Evolutionary conservation across 2,888 invertebrate genomes (phyloP).

Genomic region (Euproctis similis): DNA sequence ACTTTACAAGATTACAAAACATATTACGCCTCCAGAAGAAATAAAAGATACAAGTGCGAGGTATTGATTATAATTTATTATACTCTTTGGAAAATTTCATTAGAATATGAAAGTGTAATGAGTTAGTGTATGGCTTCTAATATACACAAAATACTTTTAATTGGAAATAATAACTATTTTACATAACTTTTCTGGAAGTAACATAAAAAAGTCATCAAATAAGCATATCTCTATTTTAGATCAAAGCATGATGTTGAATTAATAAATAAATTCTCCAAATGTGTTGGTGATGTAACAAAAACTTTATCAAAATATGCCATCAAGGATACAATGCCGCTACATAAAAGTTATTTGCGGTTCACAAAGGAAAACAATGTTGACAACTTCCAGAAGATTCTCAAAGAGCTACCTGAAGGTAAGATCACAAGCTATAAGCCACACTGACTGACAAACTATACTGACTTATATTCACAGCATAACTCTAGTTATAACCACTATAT

Average conservation of each 20-base stretch:
- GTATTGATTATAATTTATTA: too few relatives aligned
- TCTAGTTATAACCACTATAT: too few relatives aligned
- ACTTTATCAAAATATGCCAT: conserved; percentile 32
- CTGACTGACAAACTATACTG: background rate
- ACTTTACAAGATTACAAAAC: conserved; percentile 40
- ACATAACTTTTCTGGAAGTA: too few relatives aligned
- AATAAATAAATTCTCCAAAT: conserved; percentile 29
- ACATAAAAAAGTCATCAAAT: too few relatives aligned
- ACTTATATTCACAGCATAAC: too few relatives aligned
- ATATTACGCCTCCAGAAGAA: conserved; percentile 44
- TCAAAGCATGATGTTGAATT: conserved; percentile 36
- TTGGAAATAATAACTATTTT: too few relatives aligned
- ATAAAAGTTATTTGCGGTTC: conserved; percentile 51
- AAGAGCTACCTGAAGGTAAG: conserved; percentile 62
- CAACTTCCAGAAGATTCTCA: conserved; percentile 52
- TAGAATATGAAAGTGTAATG: too few relatives aligned
- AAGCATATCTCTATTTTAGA: conserved; percentile 38
- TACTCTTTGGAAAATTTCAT: too few relatives aligned
- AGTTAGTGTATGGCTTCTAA: too few relatives aligned
- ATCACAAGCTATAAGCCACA: background rate
- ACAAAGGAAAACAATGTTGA: conserved; percentile 51
- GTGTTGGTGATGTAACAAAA: conserved; percentile 23
- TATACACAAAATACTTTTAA: too few relatives aligned
- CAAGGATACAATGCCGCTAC: conserved; percentile 41
- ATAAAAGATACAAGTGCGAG: conserved; percentile 33